Evolutionary conservation across 2,888 invertebrate species (phyloP).

Genomic region (Thymelicus lineola): DNA sequence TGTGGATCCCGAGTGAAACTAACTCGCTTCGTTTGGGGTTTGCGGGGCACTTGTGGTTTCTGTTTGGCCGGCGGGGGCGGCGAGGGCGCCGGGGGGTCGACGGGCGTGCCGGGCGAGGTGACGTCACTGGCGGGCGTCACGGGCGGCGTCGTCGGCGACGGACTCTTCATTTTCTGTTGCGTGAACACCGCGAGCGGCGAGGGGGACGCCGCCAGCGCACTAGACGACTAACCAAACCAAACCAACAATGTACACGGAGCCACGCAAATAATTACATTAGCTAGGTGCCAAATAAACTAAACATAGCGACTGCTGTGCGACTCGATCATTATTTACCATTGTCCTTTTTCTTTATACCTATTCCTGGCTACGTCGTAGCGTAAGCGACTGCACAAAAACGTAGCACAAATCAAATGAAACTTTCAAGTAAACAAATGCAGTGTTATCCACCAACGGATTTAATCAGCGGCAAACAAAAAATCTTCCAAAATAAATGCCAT

Average conservation of each 20-base stretch:
- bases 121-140: conserved; percentile 30
- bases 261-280: conserved; percentile 32
- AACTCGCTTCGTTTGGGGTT: conserved; percentile 81
- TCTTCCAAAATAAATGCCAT: conserved; percentile 84
- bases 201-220: conserved; percentile 67
- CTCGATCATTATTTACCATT: neutral
- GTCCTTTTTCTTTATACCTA: neutral
- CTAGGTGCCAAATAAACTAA: conserved; percentile 34
- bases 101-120: conserved; percentile 55
- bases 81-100: conserved; percentile 52
- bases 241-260: conserved; percentile 71
- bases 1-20: conserved; percentile 75
- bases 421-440: conserved; percentile 49
- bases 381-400: conserved; percentile 77
- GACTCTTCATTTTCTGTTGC: conserved; percentile 65
- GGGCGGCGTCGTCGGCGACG: conserved; percentile 52
- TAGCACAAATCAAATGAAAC: conserved; percentile 50
- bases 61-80: conserved; percentile 63
- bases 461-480: conserved; percentile 61
- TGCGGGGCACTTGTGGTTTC: conserved; percentile 79
- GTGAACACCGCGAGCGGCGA: conserved; percentile 74
- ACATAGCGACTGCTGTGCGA: conserved; percentile 20
- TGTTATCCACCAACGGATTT: conserved; percentile 44
- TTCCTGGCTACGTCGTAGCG: conserved; percentile 45
- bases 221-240: conserved; percentile 76